Evolutionary conservation across 2,888 invertebrate genomes (phyloP).

Genomic region (Tanytarsus gracilentus): DNA sequence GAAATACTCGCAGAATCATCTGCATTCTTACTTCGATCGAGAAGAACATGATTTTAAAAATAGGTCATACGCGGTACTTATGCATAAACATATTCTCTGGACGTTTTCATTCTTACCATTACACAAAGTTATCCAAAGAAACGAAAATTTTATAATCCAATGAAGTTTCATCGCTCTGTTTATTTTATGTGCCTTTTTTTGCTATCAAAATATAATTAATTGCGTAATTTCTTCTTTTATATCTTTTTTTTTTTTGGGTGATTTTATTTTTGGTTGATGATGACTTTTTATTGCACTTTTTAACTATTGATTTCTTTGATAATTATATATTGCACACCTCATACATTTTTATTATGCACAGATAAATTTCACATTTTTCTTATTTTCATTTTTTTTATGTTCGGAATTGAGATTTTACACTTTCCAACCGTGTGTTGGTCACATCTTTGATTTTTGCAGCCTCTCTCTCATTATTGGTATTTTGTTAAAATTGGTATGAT

Average conservation of each 20-base stretch:
- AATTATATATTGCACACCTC: conserved; percentile 18
- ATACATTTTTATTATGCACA: background rate
- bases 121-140: conserved; percentile 22
- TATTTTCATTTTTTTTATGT: too few species aligned
- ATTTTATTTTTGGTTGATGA: background rate
- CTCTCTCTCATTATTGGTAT: too few species aligned
- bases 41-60: too few species aligned
- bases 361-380: background rate
- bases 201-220: conserved; percentile 1
- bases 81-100: too few species aligned
- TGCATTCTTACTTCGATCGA: too few species aligned
- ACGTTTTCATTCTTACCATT: background rate
- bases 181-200: conserved; percentile 2
- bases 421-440: too few species aligned
- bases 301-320: background rate
- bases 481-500: too few species aligned
- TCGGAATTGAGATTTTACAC: too few species aligned
- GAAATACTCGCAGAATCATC: too few species aligned
- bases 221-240: conserved; percentile 4
- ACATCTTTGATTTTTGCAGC: too few species aligned
- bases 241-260: background rate
- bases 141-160: conserved; percentile 22
- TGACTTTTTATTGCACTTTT: conserved; percentile 1
- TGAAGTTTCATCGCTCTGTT: conserved; percentile 23
- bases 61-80: too few species aligned